Percentiles rank a stretch among this genome's conserved stretches.
These are phyloP conservation scores for Lomographa bimaculata DNA, from an alignment of 2,888 invertebrate genomes.

Conservation along the genomic window DNA sequence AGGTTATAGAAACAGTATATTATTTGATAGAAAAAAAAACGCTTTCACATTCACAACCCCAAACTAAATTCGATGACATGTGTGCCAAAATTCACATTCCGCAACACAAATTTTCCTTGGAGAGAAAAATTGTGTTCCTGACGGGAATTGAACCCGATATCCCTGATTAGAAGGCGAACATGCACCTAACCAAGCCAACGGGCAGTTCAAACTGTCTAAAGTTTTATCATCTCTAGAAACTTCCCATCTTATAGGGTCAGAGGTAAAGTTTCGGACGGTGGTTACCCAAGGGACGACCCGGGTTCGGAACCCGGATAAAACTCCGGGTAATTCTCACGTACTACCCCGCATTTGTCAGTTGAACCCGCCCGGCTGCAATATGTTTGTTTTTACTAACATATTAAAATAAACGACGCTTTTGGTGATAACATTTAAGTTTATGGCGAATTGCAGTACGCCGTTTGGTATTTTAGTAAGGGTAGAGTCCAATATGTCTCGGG, in stretches of 20 bases:
- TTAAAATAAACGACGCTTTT: slow-evolving; percentile 15
- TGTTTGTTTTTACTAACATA: slow-evolving; percentile 25
- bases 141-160: too few species aligned
- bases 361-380: slow-evolving; percentile 23
- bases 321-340: slow-evolving; percentile 81
- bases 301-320: slow-evolving; percentile 75
- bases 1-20: too few species aligned
- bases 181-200: too few species aligned
- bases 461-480: not conserved
- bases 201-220: too few species aligned
- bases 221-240: slow-evolving; percentile 50
- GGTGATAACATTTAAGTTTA: slow-evolving; percentile 8
- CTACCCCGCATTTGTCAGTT: slow-evolving; percentile 68
- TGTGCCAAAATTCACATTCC: too few species aligned
- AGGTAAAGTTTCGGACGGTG: slow-evolving; percentile 76
- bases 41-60: too few species aligned
- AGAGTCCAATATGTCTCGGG: too few species aligned
- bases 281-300: slow-evolving; percentile 62
- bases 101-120: too few species aligned
- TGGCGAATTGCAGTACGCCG: not conserved
- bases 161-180: too few species aligned
- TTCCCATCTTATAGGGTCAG: slow-evolving; percentile 61
- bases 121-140: too few species aligned
- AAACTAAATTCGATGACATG: too few species aligned
- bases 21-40: too few species aligned